Evolutionary conservation across 2,797 vertebrate genomes (phyloP).

Genomic region (Coendou prehensilis): DNA sequence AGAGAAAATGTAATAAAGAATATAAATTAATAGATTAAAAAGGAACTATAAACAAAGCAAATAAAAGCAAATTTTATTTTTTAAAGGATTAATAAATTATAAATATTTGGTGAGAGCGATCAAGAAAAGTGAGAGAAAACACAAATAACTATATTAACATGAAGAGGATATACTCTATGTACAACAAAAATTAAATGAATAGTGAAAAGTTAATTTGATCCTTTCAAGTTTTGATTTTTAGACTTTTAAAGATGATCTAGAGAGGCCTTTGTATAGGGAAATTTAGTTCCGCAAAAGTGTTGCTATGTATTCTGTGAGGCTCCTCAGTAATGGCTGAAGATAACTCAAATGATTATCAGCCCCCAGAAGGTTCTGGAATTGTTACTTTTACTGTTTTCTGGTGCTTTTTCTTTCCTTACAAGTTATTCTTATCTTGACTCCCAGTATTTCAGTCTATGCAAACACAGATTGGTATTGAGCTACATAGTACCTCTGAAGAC

Average conservation of each 20-base stretch:
- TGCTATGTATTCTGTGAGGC: neutral
- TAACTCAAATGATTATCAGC: neutral
- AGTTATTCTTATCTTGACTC: neutral
- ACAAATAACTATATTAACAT: neutral
- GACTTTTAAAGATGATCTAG: neutral
- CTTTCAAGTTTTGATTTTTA: neutral
- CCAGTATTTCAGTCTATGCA: neutral
- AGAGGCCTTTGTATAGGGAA: neutral
- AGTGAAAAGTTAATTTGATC: neutral
- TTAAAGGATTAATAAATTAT: constrained; percentile 26
- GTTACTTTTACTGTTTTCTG: neutral
- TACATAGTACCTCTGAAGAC: neutral
- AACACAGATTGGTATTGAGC: neutral
- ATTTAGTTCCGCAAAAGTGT: neutral
- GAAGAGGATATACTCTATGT: neutral
- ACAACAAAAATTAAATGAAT: neutral
- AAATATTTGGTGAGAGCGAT: neutral
- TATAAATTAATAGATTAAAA: neutral
- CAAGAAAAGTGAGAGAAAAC: constrained; percentile 39
- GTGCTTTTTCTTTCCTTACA: neutral
- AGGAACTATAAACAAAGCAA: constrained; percentile 8
- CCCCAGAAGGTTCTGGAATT: neutral
- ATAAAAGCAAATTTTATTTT: neutral
- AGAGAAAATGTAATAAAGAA: constrained; percentile 9
- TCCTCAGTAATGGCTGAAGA: neutral